Base-by-base conservation (phyloP, 2,888 invertebrate genomes). In the Anthophora plumipes region DNA sequence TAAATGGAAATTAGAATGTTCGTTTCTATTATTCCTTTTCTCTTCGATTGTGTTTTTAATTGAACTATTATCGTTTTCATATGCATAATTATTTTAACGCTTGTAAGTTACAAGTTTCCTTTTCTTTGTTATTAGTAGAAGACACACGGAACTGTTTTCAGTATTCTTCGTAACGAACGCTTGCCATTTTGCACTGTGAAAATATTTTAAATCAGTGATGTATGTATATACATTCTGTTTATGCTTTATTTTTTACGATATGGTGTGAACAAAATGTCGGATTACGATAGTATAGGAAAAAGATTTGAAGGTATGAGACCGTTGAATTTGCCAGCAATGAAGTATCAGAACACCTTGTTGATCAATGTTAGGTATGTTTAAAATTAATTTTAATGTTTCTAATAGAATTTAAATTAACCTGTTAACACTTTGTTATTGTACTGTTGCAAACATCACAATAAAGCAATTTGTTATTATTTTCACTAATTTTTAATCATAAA, bases 321-420 rank as follows among this genome's bases (percentile, higher is more conserved):
- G 37, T n/a, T 61, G 14, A 61, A 60, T 31, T 61, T 61, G 2
- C n/a, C 71, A 41, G 17, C 39, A 0, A 50, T 41, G 39, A 79
- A 67, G 22, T 31, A 22, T 55, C 80, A 31, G 20, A 60, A 48
- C 11, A 54, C 43, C 0, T 17, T 67, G 25, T 61, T 60, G 0
- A 50, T 80, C 52, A 72, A 80, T 63, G 80, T 80, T 22, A 55
- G 67, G 80, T 80, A 67, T 9, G 80, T 80, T 55, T 39, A 25
- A 25, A 64, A 31, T 22, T 8, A 12, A 25, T n/a, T 60, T 54
- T 9, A 12, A 43, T 22, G 22, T 64, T 69, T 25, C 22, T 22
- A 2, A 31, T 59, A 31, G n/a, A 25, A 25, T 4, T 52, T 46
- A 46, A 1, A 12, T 17, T 4, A 6, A 17, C 5, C 46, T 46